Conservation (phyloP, 2,797 vertebrate genomes). For the Aphelocoma californica region DNA sequence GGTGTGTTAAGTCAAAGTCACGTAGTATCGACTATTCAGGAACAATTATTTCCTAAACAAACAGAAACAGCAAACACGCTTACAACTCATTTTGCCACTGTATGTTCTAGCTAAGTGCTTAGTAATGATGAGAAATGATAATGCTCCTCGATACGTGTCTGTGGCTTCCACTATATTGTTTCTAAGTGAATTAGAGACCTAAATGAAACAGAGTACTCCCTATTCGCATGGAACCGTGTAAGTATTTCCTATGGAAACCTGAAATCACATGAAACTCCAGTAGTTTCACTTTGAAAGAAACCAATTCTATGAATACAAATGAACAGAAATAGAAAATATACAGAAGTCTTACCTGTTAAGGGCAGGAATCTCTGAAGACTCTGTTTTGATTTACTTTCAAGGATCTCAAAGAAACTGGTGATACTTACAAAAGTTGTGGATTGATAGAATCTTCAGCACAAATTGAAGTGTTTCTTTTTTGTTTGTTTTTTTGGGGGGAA, state of each 20-base stretch:
- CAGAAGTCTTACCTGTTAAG: neutral
- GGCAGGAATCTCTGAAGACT: neutral
- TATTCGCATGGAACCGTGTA: neutral
- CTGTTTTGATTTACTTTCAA: neutral
- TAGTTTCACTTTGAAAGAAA: conserved; percentile 2
- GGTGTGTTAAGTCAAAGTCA: neutral
- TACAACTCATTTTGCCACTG: neutral
- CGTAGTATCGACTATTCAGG: neutral
- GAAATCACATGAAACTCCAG: neutral
- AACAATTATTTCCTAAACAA: neutral
- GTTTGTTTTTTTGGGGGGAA: neutral
- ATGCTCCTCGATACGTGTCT: neutral
- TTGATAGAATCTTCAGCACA: neutral
- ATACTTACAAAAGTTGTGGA: neutral
- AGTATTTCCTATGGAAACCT: conserved; percentile 4
- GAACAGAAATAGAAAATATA: neutral
- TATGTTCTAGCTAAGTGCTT: neutral
- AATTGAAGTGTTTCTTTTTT: neutral
- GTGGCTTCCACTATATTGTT: neutral
- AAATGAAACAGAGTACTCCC: neutral
- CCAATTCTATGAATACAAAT: neutral
- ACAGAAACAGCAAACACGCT: neutral
- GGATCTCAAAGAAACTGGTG: neutral
- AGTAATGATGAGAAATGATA: neutral
- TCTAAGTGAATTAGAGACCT: neutral